These are phyloP conservation scores for Halictus ligatus DNA, from an alignment of 2,888 invertebrate species.

Conservation along the genomic window DNA sequence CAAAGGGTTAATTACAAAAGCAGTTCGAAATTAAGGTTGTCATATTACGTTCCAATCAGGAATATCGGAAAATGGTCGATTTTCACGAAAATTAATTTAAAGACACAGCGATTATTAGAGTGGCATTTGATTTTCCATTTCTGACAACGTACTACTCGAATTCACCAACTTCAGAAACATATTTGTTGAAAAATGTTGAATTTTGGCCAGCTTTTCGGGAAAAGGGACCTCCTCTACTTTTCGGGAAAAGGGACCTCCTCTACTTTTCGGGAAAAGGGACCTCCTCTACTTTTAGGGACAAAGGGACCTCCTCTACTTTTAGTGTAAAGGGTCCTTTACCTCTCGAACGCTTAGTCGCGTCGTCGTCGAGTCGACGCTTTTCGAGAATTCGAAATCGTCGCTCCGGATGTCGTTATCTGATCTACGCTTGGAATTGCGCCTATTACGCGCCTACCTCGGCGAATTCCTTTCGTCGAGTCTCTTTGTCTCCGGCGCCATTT, in stretches of 20 bases:
- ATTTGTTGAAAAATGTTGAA: background rate
- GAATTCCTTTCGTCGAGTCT: conserved; percentile 18
- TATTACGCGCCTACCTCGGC: conserved; percentile 46
- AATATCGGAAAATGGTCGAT: too few species aligned
- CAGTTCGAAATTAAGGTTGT: too few species aligned
- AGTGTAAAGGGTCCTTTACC: background rate
- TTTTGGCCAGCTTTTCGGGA: background rate
- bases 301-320: too few species aligned
- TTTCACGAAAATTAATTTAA: too few species aligned
- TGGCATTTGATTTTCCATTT: too few species aligned
- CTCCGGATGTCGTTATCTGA: conserved; percentile 59
- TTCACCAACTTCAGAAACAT: background rate
- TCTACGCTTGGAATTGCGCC: conserved; percentile 53
- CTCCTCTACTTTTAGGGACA: too few species aligned
- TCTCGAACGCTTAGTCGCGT: background rate
- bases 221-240: too few species aligned
- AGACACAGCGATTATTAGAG: too few species aligned
- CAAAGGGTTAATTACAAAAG: too few species aligned
- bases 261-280: too few species aligned
- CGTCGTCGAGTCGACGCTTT: conserved; percentile 4
- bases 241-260: too few species aligned
- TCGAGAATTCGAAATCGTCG: conserved; percentile 47
- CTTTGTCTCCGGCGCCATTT: background rate
- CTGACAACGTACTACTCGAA: background rate
- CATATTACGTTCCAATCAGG: too few species aligned